Conservation (phyloP, 2,113 vertebrate species). For the Stictonetta naevosa region DNA sequence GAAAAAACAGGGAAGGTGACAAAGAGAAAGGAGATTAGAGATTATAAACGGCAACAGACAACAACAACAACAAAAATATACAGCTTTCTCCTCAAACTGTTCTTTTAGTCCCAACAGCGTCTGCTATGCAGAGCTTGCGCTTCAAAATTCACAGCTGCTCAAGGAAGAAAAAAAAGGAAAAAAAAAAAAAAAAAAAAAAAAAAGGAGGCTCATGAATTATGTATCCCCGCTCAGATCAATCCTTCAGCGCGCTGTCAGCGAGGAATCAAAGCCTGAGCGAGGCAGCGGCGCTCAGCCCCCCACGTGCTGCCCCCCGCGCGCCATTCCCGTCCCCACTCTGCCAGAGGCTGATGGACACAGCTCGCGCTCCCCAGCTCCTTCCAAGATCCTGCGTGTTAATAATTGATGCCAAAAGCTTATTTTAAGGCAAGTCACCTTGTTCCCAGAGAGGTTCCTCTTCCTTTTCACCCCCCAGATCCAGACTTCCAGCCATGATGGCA, state of each 20-base stretch:
- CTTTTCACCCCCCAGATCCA: not conserved
- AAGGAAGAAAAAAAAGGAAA: not conserved
- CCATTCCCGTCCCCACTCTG: not conserved
- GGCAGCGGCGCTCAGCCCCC: not conserved
- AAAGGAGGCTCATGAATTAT: conserved; percentile 70
- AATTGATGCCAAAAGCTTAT: conserved; percentile 5
- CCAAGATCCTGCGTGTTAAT: not conserved
- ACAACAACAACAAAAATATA: conserved; percentile 23
- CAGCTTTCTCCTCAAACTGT: conserved; percentile 28
- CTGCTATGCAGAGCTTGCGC: not conserved
- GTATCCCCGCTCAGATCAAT: conserved; percentile 50
- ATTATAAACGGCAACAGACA: conserved; percentile 18
- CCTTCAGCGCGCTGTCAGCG: conserved; percentile 69
- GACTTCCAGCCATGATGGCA: not conserved
- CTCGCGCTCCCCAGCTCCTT: not conserved
- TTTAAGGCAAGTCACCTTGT: conserved; percentile 60
- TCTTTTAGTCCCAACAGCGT: conserved; percentile 21
- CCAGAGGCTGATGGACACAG: no score
- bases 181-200: not conserved
- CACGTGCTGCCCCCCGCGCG: rapidly evolving
- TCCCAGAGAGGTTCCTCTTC: not conserved
- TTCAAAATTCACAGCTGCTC: conserved; percentile 62
- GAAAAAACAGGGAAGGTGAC: not conserved
- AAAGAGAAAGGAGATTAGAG: conserved; percentile 1
- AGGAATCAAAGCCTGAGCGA: conserved; percentile 68